phyloP scores from a whole-genome alignment of 2,888 invertebrate genomes.

The Drosophila parthenogenetica region DNA sequence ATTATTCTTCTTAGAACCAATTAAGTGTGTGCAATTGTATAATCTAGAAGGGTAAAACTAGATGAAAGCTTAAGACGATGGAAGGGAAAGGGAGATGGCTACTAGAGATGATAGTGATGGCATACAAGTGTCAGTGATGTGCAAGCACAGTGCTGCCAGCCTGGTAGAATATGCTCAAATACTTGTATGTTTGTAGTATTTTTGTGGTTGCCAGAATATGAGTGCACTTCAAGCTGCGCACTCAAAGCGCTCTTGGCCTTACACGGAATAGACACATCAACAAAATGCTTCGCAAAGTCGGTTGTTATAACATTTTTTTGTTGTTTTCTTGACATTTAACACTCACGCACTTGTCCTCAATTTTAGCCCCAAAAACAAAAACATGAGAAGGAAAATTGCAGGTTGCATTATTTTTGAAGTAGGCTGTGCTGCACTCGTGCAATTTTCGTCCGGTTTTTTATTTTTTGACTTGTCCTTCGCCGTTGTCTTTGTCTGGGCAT shows the following conservation, averaged over 20 bases:
- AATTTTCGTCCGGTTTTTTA: constrained; percentile 43
- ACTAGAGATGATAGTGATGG: not conserved
- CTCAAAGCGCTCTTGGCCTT: constrained; percentile 53
- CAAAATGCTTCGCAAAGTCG: constrained; percentile 15
- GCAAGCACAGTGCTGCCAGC: constrained; percentile 6
- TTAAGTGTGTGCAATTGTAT: not conserved
- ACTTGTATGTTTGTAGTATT: constrained; percentile 37
- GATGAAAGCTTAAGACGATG: not conserved
- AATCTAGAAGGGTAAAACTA: not conserved
- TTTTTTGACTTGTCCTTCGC: constrained; percentile 49
- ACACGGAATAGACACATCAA: constrained; percentile 26
- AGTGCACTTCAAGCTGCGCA: constrained; percentile 37
- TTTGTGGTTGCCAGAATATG: constrained; percentile 31
- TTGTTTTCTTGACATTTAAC: constrained; percentile 22
- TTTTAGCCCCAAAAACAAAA: constrained; percentile 31
- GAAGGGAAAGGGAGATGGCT: not conserved
- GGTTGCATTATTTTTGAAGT: constrained; percentile 18
- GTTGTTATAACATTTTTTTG: constrained; percentile 1
- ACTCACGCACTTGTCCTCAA: constrained; percentile 47
- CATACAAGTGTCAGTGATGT: not conserved
- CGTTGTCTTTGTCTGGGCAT: constrained; percentile 49
- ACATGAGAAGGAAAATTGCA: not conserved
- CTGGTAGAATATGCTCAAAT: constrained; percentile 1
- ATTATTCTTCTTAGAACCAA: not conserved
- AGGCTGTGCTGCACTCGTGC: constrained; percentile 31